These are phyloP conservation scores for Phodopus roborovskii DNA, from an alignment of 2,113 vertebrate species.

Conservation along the genomic window DNA sequence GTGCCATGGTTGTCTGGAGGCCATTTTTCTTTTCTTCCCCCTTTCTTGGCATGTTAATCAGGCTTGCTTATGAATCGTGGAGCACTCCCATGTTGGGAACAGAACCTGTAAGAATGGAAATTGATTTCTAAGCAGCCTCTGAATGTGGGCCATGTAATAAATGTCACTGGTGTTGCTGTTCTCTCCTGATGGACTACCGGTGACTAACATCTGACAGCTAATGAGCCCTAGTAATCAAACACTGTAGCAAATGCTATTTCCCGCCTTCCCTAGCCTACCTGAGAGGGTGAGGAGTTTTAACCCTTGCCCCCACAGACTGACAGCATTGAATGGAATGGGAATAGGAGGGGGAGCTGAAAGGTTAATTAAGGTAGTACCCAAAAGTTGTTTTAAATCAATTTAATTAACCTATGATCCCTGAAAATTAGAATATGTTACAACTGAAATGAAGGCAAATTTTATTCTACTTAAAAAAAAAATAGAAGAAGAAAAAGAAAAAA, in stretches of 20 bases:
- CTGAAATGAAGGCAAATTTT: conserved; percentile 57
- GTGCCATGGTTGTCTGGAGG: not conserved
- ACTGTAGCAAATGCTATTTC: conserved; percentile 43
- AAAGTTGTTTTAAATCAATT: conserved; percentile 77
- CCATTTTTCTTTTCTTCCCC: not conserved
- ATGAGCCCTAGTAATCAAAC: conserved; percentile 77
- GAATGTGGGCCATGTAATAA: conserved; percentile 50
- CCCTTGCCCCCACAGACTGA: conserved; percentile 29
- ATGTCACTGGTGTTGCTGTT: conserved; percentile 12
- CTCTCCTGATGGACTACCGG: conserved; percentile 37
- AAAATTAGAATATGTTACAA: conserved; percentile 74
- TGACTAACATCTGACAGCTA: conserved; percentile 70
- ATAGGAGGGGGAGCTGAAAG: conserved; percentile 41
- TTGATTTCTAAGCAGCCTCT: conserved; percentile 68
- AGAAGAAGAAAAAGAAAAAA: not conserved
- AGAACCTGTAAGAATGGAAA: conserved; percentile 58
- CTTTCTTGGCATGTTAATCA: conserved; percentile 57
- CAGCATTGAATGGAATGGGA: conserved; percentile 19
- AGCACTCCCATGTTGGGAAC: conserved; percentile 30
- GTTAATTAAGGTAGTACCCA: conserved; percentile 76
- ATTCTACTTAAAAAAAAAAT: not conserved
- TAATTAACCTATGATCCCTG: conserved; percentile 73
- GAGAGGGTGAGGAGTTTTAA: conserved; percentile 32
- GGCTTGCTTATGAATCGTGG: conserved; percentile 23
- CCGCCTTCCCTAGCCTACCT: not conserved